Evolutionary conservation across 2,797 vertebrate genomes (phyloP), one percentile per base, ranked within the genome.

Genomic region (Diplodus sargus): DNA sequence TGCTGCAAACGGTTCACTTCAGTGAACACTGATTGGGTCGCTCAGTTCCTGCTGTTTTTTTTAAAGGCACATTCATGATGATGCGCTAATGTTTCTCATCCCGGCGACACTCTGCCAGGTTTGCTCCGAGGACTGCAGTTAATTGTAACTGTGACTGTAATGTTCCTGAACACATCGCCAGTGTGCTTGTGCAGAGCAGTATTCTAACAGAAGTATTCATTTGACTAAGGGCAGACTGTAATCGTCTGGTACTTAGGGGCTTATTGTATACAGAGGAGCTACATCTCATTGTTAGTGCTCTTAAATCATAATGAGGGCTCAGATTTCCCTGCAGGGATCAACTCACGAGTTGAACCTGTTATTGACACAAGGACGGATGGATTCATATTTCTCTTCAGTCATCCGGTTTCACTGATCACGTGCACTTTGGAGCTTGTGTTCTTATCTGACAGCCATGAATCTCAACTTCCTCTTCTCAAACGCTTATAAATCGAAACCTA

Each of bases 371-470:
- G 5, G 58, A 56, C 16, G 25, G 20, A 47, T 30, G 54, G 52
- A 62, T 77, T 82, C 43, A 52, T 61, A 56, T 81, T 69, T 39
- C 20, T 73, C 48, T 30, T 64, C 17, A 60, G 10, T 34, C 25
- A 22, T 51, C n/a, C 22, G 14, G 43, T 73, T 76, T 60, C 64
- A 66, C 28, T 51, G 63, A 18, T 69, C 58, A 56, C 6, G 22
- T 72, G 58, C 48, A 48, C 63, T 64, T 60, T 51, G 30, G 42
- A 63, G 61, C 39, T 42, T 14, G 63, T 68, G 14, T 67, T 67
- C 20, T 17, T 45, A n/a, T 18, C 45, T 7, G 4, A 34, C 34
- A 34, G 8, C 6, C 17, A 18, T 48, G 42, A 57, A 57, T 4
- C 71, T 66, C 20, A 42, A 28, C 53, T 39, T 34, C 15, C 3